phyloP scores from a whole-genome alignment of 2,888 invertebrate species.

The Anagyrus pseudococci region DNA sequence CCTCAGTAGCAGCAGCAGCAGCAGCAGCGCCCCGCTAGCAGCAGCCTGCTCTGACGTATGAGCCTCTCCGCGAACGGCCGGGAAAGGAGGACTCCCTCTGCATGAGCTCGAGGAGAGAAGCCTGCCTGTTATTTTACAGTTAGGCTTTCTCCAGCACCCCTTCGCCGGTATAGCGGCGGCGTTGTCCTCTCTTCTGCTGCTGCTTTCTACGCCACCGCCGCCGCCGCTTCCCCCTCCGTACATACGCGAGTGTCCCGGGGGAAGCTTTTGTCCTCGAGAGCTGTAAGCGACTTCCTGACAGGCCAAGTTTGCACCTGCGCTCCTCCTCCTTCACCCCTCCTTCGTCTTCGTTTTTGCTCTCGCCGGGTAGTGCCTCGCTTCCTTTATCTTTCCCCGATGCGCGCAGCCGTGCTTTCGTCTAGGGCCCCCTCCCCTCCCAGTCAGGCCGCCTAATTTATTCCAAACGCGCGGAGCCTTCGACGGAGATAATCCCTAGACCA shows the following conservation, averaged over 20 bases:
- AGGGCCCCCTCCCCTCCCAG: too few species aligned
- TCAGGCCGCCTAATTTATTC: slow-evolving; percentile 56
- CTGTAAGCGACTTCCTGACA: slow-evolving; percentile 62
- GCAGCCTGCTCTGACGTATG: too few species aligned
- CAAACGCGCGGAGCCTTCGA: slow-evolving; percentile 33
- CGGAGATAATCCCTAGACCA: slow-evolving; percentile 46
- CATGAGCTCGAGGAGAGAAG: too few species aligned
- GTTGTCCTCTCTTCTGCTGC: slow-evolving; percentile 38
- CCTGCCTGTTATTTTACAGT: slow-evolving; percentile 61
- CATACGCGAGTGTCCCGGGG: slow-evolving; percentile 56
- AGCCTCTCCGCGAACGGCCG: slow-evolving; percentile 43
- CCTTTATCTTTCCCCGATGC: too few species aligned
- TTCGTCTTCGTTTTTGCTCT: slow-evolving; percentile 39
- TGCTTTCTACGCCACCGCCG: slow-evolving; percentile 42
- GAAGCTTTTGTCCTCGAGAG: slow-evolving; percentile 61
- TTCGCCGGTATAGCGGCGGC: slow-evolving; percentile 43
- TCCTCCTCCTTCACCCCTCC: slow-evolving; percentile 45
- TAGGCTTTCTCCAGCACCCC: slow-evolving; percentile 55
- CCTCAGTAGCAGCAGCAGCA: slow-evolving; percentile 45
- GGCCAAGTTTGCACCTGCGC: slow-evolving; percentile 62
- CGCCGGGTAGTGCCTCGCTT: too few species aligned
- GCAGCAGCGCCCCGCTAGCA: too few species aligned
- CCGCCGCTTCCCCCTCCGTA: slow-evolving; percentile 40
- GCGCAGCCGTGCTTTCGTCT: too few species aligned
- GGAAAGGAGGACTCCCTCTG: slow-evolving; percentile 13